phyloP scores from a whole-genome alignment of 35 echinoderm and acorn worm species.

The Ophiothrix spiculata region DNA sequence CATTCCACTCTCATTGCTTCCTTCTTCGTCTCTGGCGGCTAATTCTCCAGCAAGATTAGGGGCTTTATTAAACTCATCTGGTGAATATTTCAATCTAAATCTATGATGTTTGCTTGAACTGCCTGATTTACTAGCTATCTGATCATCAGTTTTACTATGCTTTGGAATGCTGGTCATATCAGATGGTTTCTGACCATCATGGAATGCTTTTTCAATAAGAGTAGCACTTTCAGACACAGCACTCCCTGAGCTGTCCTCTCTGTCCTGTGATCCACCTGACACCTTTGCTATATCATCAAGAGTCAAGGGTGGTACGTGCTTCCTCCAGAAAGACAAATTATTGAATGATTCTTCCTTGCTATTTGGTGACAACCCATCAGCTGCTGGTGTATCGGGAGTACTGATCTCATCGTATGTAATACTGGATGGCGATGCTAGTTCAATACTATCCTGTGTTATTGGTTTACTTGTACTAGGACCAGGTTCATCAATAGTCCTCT shows the following conservation, averaged over 20 bases:
- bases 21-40: too few species aligned
- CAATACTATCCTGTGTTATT: background rate
- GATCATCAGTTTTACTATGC: background rate
- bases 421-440: background rate
- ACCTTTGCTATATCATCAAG: background rate
- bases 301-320: background rate
- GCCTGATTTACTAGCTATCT: background rate
- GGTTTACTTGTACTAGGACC: too few species aligned
- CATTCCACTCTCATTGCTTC: too few species aligned
- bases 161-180: background rate
- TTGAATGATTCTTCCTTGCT: conserved; percentile 17
- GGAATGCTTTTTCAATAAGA: background rate
- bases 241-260: background rate
- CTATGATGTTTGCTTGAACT: background rate
- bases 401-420: background rate
- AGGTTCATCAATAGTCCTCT: background rate
- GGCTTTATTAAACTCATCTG: background rate
- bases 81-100: conserved; percentile 18
- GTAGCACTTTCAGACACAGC: background rate
- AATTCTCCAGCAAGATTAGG: background rate
- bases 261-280: background rate
- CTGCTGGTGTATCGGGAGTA: background rate
- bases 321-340: conserved; percentile 24
- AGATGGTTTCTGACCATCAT: background rate
- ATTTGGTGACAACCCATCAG: background rate